These are phyloP conservation scores for Kryptolebias ocellatus DNA, from an alignment of 2,797 vertebrate species.

Conservation along the genomic window DNA sequence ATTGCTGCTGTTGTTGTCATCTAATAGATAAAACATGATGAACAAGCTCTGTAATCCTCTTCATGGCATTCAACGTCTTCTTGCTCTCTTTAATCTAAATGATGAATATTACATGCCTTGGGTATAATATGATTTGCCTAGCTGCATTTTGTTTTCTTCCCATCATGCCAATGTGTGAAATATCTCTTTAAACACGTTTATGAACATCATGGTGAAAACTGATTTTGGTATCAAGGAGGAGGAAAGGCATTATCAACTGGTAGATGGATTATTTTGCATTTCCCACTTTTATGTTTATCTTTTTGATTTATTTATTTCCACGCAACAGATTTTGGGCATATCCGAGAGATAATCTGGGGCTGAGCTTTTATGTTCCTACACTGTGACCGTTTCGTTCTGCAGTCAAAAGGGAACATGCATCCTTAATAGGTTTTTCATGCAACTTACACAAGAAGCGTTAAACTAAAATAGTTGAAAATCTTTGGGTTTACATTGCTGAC, in stretches of 20 bases:
- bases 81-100: constrained; percentile 6
- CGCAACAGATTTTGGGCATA: constrained; percentile 23
- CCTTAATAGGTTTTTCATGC: constrained; percentile 13
- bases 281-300: constrained; percentile 37
- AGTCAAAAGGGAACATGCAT: too few relatives aligned
- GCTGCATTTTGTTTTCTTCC: constrained; percentile 4
- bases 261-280: constrained; percentile 35
- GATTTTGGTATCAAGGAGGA: constrained; percentile 31
- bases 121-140: constrained; percentile 1
- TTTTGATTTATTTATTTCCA: constrained; percentile 29
- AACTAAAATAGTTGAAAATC: not conserved
- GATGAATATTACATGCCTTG: not conserved
- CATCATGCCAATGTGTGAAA: constrained; percentile 1
- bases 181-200: constrained; percentile 23
- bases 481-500: not conserved
- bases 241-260: constrained; percentile 50
- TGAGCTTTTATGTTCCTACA: constrained; percentile 43
- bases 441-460: too few relatives aligned
- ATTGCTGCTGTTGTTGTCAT: constrained; percentile 17
- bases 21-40: constrained; percentile 10
- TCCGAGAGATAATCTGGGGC: constrained; percentile 40
- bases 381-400: constrained; percentile 32
- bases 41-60: not conserved
- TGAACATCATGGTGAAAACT: constrained; percentile 22
- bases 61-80: not conserved